A percentile compares a stretch with the other conserved stretches of the same genome.
Conservation (phyloP, 2,888 invertebrate species). For the Laspeyria flexula region DNA sequence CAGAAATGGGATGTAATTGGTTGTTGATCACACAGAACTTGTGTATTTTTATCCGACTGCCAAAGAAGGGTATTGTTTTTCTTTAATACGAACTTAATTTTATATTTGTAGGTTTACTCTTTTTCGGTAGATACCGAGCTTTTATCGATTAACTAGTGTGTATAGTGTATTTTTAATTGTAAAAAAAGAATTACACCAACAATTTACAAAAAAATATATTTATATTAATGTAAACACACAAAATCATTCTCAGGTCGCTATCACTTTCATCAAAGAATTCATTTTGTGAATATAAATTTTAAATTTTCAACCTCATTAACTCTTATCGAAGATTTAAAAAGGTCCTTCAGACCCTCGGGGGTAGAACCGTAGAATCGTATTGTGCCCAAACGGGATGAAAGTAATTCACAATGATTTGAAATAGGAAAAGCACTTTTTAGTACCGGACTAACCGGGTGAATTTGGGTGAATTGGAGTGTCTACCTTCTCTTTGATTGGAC, state of each 20-base stretch:
- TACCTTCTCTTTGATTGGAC: constrained; percentile 39
- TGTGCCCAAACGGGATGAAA: constrained; percentile 67
- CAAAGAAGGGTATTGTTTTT: too few species aligned
- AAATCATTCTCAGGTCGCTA: constrained; percentile 41
- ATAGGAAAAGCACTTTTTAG: constrained; percentile 57
- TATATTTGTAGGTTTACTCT: too few species aligned
- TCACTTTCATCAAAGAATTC: constrained; percentile 55
- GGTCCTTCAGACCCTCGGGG: constrained; percentile 49
- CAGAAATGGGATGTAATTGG: too few species aligned
- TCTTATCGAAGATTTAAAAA: constrained; percentile 74
- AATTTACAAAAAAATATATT: too few species aligned
- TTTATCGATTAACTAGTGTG: too few species aligned
- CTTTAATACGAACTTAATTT: too few species aligned
- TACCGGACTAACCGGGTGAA: constrained; percentile 34
- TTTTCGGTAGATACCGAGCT: too few species aligned
- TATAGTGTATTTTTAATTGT: too few species aligned
- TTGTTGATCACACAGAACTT: too few species aligned
- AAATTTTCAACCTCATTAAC: constrained; percentile 78
- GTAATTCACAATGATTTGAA: constrained; percentile 73
- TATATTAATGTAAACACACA: constrained; percentile 24
- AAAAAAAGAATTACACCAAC: too few species aligned
- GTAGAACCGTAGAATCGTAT: constrained; percentile 45
- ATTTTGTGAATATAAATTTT: constrained; percentile 74
- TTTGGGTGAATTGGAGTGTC: constrained; percentile 39
- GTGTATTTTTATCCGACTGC: too few species aligned